Percentiles rank a stretch among this genome's conserved stretches.
Conservation (phyloP, 2,113 vertebrate species). For the Pterocles gutturalis region DNA sequence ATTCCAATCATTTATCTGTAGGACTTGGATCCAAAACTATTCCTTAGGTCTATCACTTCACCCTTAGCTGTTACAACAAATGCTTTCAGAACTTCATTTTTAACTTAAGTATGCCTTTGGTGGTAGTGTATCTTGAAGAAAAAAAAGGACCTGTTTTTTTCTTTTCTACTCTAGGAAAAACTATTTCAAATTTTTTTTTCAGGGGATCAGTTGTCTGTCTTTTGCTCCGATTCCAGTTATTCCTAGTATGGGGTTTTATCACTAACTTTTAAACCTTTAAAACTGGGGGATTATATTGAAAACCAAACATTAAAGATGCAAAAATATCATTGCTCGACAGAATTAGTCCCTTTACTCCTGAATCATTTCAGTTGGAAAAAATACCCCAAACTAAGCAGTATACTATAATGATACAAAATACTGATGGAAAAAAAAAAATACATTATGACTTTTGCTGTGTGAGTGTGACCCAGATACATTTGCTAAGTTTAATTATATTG, state of each 20-base stretch:
- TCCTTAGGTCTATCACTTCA: not conserved
- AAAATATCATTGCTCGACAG: not conserved
- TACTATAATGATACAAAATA: not conserved
- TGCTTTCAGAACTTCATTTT: not conserved
- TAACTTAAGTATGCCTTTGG: not conserved
- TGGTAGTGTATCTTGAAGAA: not conserved
- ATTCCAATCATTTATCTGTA: not conserved
- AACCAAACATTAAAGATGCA: not conserved
- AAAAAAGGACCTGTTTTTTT: not conserved
- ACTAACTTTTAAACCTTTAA: not conserved
- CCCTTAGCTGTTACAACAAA: not conserved
- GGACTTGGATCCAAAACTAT: not conserved
- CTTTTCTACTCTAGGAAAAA: not conserved
- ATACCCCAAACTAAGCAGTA: not conserved
- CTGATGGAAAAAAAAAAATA: not conserved
- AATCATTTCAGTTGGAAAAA: not conserved
- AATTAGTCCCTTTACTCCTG: not conserved
- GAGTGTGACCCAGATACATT: conserved; percentile 38
- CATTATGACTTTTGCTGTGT: not conserved
- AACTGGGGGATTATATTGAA: not conserved
- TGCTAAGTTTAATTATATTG: conserved; percentile 46
- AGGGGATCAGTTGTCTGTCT: not conserved
- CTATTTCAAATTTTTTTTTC: not conserved
- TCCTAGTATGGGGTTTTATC: not conserved
- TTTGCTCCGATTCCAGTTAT: not conserved